These are phyloP conservation scores for Brachynemurus nebulosus DNA, from an alignment of 2,888 invertebrate genomes.

Conservation along the genomic window DNA sequence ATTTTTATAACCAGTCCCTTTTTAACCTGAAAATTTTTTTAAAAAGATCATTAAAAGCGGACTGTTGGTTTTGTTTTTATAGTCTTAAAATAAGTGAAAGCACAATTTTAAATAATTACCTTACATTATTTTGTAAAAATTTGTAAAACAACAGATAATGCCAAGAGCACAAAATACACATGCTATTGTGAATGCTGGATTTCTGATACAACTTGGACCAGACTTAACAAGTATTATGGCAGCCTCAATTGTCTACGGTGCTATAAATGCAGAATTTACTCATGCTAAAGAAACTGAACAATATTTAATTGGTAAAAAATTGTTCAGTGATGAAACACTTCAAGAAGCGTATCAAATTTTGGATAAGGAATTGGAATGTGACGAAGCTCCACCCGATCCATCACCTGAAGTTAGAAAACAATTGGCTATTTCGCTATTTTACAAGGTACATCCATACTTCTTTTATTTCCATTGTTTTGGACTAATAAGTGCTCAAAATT, in stretches of 20 bases:
- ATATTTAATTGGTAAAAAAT: constrained; percentile 30
- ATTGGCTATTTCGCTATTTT: constrained; percentile 63
- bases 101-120: too few species aligned
- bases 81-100: too few species aligned
- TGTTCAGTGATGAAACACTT: constrained; percentile 29
- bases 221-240: constrained; percentile 30
- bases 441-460: constrained; percentile 46
- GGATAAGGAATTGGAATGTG: constrained; percentile 46
- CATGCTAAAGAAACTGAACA: constrained; percentile 39
- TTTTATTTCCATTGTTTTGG: too few species aligned
- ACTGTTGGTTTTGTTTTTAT: too few species aligned
- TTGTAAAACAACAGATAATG: too few species aligned
- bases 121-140: too few species aligned
- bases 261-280: constrained; percentile 37
- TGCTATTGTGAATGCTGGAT: constrained; percentile 59
- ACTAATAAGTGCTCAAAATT: background rate
- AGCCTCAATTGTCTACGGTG: constrained; percentile 49
- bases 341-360: constrained; percentile 34
- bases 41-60: too few species aligned
- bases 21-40: too few species aligned
- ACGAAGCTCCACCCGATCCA: constrained; percentile 51
- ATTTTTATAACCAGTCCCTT: too few species aligned
- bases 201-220: constrained; percentile 41
- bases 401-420: constrained; percentile 52
- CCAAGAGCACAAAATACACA: constrained; percentile 58